phyloP scores from a whole-genome alignment of 2,113 vertebrate species.

The Alethe diademata region DNA sequence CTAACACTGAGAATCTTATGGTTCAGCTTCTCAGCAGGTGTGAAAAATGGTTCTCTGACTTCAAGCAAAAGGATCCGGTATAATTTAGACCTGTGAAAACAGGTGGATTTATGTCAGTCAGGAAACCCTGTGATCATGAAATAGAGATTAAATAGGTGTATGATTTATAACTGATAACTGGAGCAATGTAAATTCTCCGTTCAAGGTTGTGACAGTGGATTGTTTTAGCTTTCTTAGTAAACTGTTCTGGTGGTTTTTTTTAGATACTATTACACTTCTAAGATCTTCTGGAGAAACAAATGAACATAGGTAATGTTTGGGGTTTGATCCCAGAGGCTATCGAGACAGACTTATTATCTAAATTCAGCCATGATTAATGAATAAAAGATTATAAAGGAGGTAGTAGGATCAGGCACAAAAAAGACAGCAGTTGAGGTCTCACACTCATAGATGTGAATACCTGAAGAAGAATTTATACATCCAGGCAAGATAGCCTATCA shows the following conservation, averaged over 20 bases:
- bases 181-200: neutral
- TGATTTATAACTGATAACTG: neutral
- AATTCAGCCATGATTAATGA: neutral
- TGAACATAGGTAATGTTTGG: neutral
- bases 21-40: neutral
- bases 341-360: neutral
- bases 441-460: neutral
- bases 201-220: neutral
- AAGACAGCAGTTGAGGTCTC: neutral
- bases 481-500: neutral
- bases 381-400: neutral
- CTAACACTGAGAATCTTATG: neutral
- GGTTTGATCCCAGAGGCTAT: neutral
- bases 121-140: neutral
- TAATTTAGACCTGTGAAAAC: neutral
- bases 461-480: neutral
- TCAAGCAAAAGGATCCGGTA: neutral
- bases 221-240: neutral
- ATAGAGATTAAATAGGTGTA: neutral
- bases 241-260: neutral
- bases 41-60: neutral
- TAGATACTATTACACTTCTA: neutral
- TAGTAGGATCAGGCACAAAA: neutral
- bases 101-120: neutral
- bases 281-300: neutral